Percentiles rank a stretch among this genome's conserved stretches.
Conservation (phyloP, 2,113 vertebrate genomes). For the Tragelaphus strepsiceros region DNA sequence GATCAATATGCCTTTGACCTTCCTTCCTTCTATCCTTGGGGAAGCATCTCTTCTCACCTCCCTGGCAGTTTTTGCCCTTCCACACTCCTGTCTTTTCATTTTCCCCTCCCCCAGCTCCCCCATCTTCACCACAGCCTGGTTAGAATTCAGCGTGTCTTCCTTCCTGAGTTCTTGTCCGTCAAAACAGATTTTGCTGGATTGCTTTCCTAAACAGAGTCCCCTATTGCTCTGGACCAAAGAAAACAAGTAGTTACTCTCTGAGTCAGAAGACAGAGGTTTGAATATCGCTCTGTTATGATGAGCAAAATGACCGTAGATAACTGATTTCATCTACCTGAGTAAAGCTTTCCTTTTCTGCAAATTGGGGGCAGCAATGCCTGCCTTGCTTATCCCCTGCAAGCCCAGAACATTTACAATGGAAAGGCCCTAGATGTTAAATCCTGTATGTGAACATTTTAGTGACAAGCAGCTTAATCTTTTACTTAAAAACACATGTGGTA, state of each 20-base stretch:
- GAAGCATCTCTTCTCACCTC: conserved; percentile 41
- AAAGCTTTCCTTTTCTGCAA: not conserved
- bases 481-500: not conserved
- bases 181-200: not conserved
- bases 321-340: not conserved
- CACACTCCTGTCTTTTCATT: not conserved
- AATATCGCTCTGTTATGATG: not conserved
- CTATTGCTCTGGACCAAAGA: not conserved
- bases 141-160: not conserved
- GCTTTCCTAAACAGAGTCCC: not conserved
- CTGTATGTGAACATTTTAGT: not conserved
- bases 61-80: not conserved
- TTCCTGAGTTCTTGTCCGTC: not conserved
- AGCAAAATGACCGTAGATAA: not conserved
- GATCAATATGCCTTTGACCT: conserved; percentile 80
- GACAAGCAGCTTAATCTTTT: not conserved
- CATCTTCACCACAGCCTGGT: not conserved
- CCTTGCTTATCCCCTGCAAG: not conserved
- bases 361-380: not conserved
- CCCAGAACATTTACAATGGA: not conserved
- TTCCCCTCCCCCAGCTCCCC: not conserved
- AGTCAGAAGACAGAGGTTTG: not conserved
- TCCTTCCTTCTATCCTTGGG: conserved; percentile 12
- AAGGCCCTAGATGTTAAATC: not conserved
- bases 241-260: not conserved